A percentile compares a stretch with the other conserved stretches of the same genome.
These are phyloP conservation scores for Cryptus armator DNA, from an alignment of 2,888 invertebrate species.

Conservation along the genomic window DNA sequence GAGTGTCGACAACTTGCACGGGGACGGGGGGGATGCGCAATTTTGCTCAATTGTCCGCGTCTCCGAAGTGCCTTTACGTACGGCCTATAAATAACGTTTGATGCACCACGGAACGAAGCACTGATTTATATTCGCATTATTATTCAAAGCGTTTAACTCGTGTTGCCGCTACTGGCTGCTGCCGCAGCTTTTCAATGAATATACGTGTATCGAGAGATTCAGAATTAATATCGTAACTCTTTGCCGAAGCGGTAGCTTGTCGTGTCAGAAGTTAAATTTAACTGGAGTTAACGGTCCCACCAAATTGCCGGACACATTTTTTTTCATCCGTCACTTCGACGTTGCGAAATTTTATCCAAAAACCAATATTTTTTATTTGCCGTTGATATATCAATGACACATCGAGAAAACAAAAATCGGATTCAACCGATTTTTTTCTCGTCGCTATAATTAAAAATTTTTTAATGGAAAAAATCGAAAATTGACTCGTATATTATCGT, in stretches of 20 bases:
- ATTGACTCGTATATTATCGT: background rate
- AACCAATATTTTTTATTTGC: background rate
- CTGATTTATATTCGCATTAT: slow-evolving; percentile 67
- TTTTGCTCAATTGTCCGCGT: slow-evolving; percentile 23
- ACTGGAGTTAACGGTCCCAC: background rate
- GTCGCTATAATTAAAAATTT: too few relatives aligned
- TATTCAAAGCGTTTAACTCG: slow-evolving; percentile 59
- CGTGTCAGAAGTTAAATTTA: background rate
- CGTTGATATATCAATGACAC: too few relatives aligned
- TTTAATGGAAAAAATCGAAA: too few relatives aligned
- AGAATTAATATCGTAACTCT: background rate
- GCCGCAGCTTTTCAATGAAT: slow-evolving; percentile 37
- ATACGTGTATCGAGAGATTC: slow-evolving; percentile 14
- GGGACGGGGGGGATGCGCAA: slow-evolving; percentile 1
- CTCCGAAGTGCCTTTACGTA: slow-evolving; percentile 23
- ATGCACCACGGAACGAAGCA: slow-evolving; percentile 57
- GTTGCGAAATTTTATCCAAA: background rate
- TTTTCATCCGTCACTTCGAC: background rate
- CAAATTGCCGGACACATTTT: background rate
- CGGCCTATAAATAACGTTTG: slow-evolving; percentile 63
- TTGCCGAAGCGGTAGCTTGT: background rate
- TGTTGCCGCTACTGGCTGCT: slow-evolving; percentile 24
- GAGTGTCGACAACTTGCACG: slow-evolving; percentile 16
- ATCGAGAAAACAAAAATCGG: too few relatives aligned
- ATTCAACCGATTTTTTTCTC: too few relatives aligned